Base-by-base conservation (phyloP, 2,888 invertebrate species). In the Euzetes globulus region DNA sequence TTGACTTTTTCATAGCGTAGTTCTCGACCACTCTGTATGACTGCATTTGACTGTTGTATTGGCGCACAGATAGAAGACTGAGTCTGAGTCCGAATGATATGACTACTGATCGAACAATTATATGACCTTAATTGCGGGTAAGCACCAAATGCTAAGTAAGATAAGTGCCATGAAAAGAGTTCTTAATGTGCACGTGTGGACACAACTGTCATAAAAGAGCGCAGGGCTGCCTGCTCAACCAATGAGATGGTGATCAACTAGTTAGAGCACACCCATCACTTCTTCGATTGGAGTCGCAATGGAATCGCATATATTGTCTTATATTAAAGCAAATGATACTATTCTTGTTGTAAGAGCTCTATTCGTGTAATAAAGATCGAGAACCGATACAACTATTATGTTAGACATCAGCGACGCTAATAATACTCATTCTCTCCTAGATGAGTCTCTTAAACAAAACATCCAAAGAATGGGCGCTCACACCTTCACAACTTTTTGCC, bases 131-230 rank as follows among this genome's bases (percentile, higher is more conserved):
- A 60, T 60, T 60, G 60, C 60, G 60, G 60, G 60, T 27, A n/a
- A 27, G 60, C 13, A 29, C 1, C 60, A 60, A 60, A 60, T 60
- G 60, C 15, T 33, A 60, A 60, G 29, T 60, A 60, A 60, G 60
- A 60, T 60, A 60, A 60, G 29, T 60, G 60, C 29, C 60, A 60
- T 60, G 29, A 60, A 60, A 60, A 60, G 60, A 29, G 60, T 60
- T 60, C 60, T 60, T 55, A 60, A 60, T 60, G 60, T 60, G 60
- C 60, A 60, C 60, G 60, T 60, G 60, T 60, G 33, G 33, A 60
- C 29, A 27, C 19, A 1, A 2, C 5, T 7, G 4, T 19, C 29
- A 27, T 29, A 27, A 60, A 60, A 27, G 60, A 19, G 60, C 60
- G 60, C 60, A 60, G 27, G 29, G 22, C 29, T 29, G 3, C 15